Evolutionary conservation across 2,888 invertebrate species (phyloP).

Genomic region (Euclidia mi): DNA sequence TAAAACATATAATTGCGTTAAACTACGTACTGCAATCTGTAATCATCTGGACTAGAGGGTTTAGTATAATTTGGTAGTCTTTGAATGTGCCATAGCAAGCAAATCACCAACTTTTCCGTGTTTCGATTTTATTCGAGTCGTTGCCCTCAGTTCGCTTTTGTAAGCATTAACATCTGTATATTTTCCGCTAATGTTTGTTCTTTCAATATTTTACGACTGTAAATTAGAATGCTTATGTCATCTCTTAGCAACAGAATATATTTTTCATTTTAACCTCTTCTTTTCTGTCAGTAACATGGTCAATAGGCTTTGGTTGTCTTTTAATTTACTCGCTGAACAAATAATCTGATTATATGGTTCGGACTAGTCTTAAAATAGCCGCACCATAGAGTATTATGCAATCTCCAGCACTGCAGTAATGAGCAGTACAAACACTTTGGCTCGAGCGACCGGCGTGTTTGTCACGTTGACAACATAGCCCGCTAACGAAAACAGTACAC

Average conservation of each 20-base stretch:
- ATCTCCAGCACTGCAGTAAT: conserved; percentile 61
- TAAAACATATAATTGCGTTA: too few relatives aligned
- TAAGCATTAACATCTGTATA: conserved; percentile 61
- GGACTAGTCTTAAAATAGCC: conserved; percentile 38
- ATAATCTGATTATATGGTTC: conserved; percentile 21
- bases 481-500: conserved; percentile 76
- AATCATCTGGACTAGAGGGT: too few relatives aligned
- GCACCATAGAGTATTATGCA: conserved; percentile 56
- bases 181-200: conserved; percentile 65
- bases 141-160: conserved; percentile 66
- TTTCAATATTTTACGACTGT: conserved; percentile 64
- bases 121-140: conserved; percentile 66
- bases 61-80: too few relatives aligned
- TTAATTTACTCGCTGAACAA: conserved; percentile 16
- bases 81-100: conserved; percentile 20
- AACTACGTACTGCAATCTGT: too few relatives aligned
- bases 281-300: conserved; percentile 5
- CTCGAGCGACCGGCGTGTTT: conserved; percentile 70
- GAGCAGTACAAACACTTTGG: conserved; percentile 69
- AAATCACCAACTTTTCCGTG: conserved; percentile 59
- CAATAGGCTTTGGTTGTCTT: conserved; percentile 5
- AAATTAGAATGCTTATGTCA: conserved; percentile 63
- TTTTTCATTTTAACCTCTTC: conserved; percentile 7
- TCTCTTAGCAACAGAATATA: conserved; percentile 43
- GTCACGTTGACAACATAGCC: conserved; percentile 76